Evolutionary conservation across 2,797 vertebrate genomes (phyloP).

Genomic region (Acanthurus leucopareius): DNA sequence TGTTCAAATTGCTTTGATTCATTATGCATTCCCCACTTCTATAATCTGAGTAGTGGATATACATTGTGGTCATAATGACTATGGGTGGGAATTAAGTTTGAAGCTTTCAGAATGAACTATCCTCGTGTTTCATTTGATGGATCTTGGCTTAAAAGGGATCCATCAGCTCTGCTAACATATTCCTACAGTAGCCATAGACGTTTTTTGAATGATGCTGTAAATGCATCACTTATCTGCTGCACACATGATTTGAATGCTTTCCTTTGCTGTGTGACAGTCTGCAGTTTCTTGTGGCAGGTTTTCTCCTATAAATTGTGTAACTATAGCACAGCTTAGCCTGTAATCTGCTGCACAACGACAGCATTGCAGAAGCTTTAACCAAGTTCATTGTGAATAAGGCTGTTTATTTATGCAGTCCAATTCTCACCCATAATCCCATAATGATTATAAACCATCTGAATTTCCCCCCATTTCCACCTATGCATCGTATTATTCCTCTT

Average conservation of each 20-base stretch:
- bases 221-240: constrained; percentile 6
- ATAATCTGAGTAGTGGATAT: constrained; percentile 19
- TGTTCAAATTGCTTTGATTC: constrained; percentile 20
- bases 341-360: background rate
- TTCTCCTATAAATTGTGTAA: background rate
- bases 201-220: constrained; percentile 13
- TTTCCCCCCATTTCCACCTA: background rate
- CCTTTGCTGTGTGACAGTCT: background rate
- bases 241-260: constrained; percentile 16
- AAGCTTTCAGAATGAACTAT: constrained; percentile 13
- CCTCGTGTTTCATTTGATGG: constrained; percentile 1
- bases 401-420: constrained; percentile 8
- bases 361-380: background rate
- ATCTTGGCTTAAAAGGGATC: constrained; percentile 25
- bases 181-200: background rate
- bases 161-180: constrained; percentile 2
- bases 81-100: constrained; percentile 2
- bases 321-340: background rate
- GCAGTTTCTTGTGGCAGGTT: background rate
- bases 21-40: background rate
- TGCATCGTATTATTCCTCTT: background rate
- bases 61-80: constrained; percentile 12
- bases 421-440: background rate
- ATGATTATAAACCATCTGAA: background rate
- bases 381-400: background rate